Evolutionary conservation across 2,888 invertebrate genomes (phyloP).

Genomic region (Eilema griseolum): DNA sequence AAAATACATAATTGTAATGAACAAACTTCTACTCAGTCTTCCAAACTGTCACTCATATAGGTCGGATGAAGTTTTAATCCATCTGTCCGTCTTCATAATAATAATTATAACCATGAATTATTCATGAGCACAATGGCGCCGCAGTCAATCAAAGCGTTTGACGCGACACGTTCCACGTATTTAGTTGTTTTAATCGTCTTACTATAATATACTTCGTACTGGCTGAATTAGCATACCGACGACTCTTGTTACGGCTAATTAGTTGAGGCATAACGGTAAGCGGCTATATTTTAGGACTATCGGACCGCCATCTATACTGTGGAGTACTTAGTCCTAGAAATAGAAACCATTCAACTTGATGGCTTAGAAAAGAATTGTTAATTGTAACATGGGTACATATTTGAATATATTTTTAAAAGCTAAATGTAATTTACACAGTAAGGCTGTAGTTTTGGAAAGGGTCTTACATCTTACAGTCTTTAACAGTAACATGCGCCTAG

Average conservation of each 20-base stretch:
- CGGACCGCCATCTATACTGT: neutral
- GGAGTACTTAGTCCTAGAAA: neutral
- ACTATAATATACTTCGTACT: slow-evolving; percentile 9
- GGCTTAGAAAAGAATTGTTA: neutral
- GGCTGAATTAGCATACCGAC: slow-evolving; percentile 17
- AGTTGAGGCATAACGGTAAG: slow-evolving; percentile 17
- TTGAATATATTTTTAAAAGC: neutral
- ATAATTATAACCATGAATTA: slow-evolving; percentile 19
- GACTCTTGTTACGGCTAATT: slow-evolving; percentile 14
- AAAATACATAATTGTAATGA: neutral
- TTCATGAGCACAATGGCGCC: slow-evolving; percentile 20
- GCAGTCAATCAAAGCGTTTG: slow-evolving; percentile 18
- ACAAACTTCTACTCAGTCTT: neutral
- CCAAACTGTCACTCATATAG: slow-evolving; percentile 1
- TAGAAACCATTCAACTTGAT: neutral
- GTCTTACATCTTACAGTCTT: neutral
- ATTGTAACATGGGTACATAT: neutral
- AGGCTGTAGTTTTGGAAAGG: neutral
- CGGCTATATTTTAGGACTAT: neutral
- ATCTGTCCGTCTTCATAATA: slow-evolving; percentile 10
- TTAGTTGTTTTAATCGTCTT: slow-evolving; percentile 21
- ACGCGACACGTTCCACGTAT: slow-evolving; percentile 16
- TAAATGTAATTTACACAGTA: neutral
- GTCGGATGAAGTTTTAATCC: neutral
- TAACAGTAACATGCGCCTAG: no score